Evolutionary conservation across 2,113 vertebrate species (phyloP).

Genomic region (Sylvietta virens): DNA sequence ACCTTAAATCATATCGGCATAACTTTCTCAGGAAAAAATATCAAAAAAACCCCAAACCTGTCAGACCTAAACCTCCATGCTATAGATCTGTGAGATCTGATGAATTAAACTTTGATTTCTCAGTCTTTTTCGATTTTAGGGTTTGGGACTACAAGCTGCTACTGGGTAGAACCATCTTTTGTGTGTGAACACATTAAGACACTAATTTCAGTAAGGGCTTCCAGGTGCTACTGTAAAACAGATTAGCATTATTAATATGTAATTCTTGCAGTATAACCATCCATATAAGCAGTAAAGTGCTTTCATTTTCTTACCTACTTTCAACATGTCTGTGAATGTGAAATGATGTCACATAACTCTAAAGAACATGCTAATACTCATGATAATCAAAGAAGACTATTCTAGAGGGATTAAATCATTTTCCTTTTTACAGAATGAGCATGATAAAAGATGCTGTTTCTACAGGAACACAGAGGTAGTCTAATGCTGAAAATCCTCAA

Average conservation of each 20-base stretch:
- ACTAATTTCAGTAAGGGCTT: background rate
- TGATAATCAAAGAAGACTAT: conserved; percentile 4
- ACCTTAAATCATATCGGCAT: background rate
- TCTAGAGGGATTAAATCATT: background rate
- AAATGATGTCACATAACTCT: background rate
- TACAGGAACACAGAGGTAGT: background rate
- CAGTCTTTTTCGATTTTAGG: background rate
- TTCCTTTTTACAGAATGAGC: background rate
- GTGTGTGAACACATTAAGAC: background rate
- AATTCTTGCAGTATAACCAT: background rate
- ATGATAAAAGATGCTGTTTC: background rate
- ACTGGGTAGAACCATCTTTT: background rate
- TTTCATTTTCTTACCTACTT: background rate
- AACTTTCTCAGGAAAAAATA: background rate
- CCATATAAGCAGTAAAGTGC: background rate
- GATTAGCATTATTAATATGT: background rate
- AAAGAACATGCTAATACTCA: background rate
- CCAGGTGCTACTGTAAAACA: background rate
- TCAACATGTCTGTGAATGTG: background rate
- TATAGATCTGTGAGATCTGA: background rate
- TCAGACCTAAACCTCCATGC: background rate
- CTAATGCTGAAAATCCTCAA: conserved; percentile 25
- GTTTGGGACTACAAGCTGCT: background rate
- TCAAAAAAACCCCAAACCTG: background rate
- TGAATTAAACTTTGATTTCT: background rate